Evolutionary conservation across 2,113 vertebrate genomes (phyloP), one percentile per base, ranked within the genome.

Genomic region (Salvelinus fontinalis): DNA sequence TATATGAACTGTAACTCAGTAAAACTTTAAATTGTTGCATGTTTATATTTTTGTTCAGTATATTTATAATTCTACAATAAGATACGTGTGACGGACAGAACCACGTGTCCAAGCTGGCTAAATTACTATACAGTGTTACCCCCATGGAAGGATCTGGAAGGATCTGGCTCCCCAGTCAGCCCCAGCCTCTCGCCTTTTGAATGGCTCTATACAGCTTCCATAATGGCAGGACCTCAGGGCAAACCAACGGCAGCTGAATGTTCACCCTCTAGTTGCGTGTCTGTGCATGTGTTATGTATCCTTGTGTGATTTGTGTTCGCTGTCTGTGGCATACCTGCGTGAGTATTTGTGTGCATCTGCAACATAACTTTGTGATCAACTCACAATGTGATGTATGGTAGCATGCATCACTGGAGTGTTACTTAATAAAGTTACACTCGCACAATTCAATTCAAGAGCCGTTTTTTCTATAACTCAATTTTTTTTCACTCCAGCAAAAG

Each of bases 181-280:
- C 64, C 68, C 60, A 34, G 54, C 70, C 78, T 81, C 69, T 62
- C 72, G 81, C 79, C 83, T 83, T 87, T 82, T 82, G 80, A 80
- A 75, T 69, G 71, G 49, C 71, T 80, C 73, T 75, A 69, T 67
- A 70, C 74, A 80, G 71, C 71, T 72, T 80, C 59, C 70, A 14
- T 27, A 81, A 88, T 81, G 80, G 82, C 83, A 79, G 75, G 39
- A 31, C 22, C 62, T 64, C 18, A 67, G 64, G 18, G 24, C 48
- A 54, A 18, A 54, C 16, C 16, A 68, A 70, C 54, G 67, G 79
- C 70, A 79, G 26, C 82, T 75, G 78, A 79, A 81, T 70, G 60
- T 75, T 76, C 65, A n/a, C 51, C 18, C 29, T 60, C 16, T 8
- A 39, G 16, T 29, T 26, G 20, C 4, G 1, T n/a, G n/a, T 49